Evolutionary conservation across 2,888 invertebrate species (phyloP).

Genomic region (Proisotoma minuta): DNA sequence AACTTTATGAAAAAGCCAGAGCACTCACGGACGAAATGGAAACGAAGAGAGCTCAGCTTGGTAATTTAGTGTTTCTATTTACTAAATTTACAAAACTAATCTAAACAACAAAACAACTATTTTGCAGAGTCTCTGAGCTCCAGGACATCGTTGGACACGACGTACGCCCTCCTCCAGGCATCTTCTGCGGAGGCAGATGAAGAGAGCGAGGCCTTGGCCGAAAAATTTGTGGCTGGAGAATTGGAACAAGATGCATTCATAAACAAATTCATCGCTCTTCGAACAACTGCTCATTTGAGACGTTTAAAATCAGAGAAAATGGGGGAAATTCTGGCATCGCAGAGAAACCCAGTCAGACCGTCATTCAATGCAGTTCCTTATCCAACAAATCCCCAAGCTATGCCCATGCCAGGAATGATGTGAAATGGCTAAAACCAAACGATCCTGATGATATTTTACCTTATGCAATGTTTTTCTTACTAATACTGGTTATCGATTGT

Average conservation of each 20-base stretch:
- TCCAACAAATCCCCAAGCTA: slow-evolving; percentile 66
- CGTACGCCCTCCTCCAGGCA: slow-evolving; percentile 80
- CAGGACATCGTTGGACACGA: slow-evolving; percentile 75
- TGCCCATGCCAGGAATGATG: slow-evolving; percentile 61
- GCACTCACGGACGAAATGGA: slow-evolving; percentile 58
- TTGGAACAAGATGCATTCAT: slow-evolving; percentile 74
- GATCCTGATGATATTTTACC: too few species aligned
- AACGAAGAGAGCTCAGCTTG: slow-evolving; percentile 69
- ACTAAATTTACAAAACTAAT: background rate
- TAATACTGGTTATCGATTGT: too few species aligned
- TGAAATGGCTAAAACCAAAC: too few species aligned
- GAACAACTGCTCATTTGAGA: slow-evolving; percentile 72
- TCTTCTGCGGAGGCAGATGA: slow-evolving; percentile 91
- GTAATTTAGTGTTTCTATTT: slow-evolving; percentile 55
- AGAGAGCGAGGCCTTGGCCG: slow-evolving; percentile 76
- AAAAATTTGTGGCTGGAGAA: slow-evolving; percentile 71
- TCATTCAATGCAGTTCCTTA: slow-evolving; percentile 58
- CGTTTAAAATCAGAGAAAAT: slow-evolving; percentile 92
- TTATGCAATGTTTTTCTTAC: too few species aligned
- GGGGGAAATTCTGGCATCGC: slow-evolving; percentile 53
- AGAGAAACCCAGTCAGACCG: slow-evolving; percentile 26
- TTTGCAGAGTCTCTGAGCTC: slow-evolving; percentile 68
- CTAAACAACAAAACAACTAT: slow-evolving; percentile 3
- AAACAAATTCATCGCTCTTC: slow-evolving; percentile 70
- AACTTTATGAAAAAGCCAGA: slow-evolving; percentile 54